Evolutionary conservation across 2,888 invertebrate genomes (phyloP), one percentile per base, ranked within the genome.

Genomic region (Nomada hirtipes): DNA sequence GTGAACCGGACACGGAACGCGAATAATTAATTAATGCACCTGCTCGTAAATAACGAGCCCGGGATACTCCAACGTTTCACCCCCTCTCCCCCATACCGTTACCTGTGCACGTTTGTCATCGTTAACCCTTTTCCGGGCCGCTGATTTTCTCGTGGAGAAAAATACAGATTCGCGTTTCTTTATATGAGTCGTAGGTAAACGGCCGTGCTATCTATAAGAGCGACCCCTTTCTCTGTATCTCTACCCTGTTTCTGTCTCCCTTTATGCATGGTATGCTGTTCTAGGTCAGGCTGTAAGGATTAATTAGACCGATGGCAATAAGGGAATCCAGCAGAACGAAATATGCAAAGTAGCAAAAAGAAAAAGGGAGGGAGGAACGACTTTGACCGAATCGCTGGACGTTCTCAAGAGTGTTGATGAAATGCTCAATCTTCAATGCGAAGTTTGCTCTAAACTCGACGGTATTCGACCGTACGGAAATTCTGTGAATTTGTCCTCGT

Each of bases 11-110:
- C 78, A 64, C 73, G 70, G 63, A 67, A 61, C 68, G 77, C 53
- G 74, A 82, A 78, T 67, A 72, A 79, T 83, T 83, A 83, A 83
- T 83, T 83, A 83, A 73, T 70, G 68, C 59, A 55, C 20, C 55
- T 9, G 26, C 64, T 20, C 52, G 63, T 59, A 60, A 80, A 70
- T 47, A 61, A 74, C 73, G 61, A 53, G 47, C 44, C 63, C 61
- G 73, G 53, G 60, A 76, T 72, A 71, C 55, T 72, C 47, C 44
- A 20, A 13, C 50, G 26, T 10, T n/a, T 42, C 23, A 1, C 7
- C 13, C 4, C 47, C 2, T 0, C 55, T 9, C n/a, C 23, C 20
- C 10, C 23, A 23, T 26, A 20, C 57, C 1, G 4, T 20, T 47
- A 11, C 15, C 13, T 47, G 47, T 13, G 47, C 11, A 11, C 47